phyloP scores from a whole-genome alignment of 2,888 invertebrate genomes.

The Tenodera sinensis region DNA sequence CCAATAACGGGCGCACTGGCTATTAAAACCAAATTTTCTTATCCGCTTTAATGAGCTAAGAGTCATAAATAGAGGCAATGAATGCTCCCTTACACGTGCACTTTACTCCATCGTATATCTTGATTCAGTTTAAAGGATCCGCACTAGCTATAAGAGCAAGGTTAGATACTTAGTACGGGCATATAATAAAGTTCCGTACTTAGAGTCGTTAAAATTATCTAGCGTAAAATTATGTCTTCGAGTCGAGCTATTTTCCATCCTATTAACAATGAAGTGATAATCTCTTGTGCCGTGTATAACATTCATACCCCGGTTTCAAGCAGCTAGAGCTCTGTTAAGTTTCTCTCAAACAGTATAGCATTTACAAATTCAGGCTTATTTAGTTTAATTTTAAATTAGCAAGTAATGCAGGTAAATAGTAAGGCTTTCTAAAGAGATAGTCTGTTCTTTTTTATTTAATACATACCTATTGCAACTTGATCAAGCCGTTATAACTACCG shows the following conservation, averaged over 20 bases:
- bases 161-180: background rate
- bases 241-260: background rate
- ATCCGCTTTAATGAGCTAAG: background rate
- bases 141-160: too few species aligned
- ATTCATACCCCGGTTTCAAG: too few species aligned
- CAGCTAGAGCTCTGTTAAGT: too few species aligned
- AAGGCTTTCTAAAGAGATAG: too few species aligned
- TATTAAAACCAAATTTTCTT: background rate
- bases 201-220: background rate
- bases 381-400: too few species aligned
- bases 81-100: background rate
- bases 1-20: background rate
- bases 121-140: background rate
- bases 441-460: too few species aligned
- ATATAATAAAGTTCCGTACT: background rate
- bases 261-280: background rate
- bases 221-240: background rate
- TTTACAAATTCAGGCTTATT: too few species aligned
- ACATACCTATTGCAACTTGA: too few species aligned
- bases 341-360: too few species aligned
- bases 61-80: background rate
- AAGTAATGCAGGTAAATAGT: too few species aligned
- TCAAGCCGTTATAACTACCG: too few species aligned
- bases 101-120: background rate
- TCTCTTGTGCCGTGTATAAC: background rate